phyloP scores from a whole-genome alignment of 2,888 invertebrate species.

The Odontothrips loti region DNA sequence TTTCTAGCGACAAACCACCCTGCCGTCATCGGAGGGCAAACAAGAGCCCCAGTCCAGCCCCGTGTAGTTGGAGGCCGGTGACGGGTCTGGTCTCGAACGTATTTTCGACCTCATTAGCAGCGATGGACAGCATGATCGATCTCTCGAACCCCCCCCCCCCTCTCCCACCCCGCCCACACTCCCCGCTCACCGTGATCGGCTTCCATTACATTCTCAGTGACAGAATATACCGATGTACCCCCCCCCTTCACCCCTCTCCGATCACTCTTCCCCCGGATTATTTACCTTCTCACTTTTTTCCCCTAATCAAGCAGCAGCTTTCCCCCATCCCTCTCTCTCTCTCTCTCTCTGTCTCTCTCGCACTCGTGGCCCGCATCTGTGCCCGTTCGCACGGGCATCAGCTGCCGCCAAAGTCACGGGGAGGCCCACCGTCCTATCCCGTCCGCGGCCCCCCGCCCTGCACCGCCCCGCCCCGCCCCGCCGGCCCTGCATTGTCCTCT shows the following conservation, averaged over 20 bases:
- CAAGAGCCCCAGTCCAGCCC: too few species aligned
- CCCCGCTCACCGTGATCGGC: background rate
- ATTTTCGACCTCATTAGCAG: background rate
- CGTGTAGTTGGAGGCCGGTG: too few species aligned
- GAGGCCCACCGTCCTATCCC: background rate
- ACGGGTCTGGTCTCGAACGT: background rate
- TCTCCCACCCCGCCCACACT: too few species aligned
- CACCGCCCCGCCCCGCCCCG: background rate
- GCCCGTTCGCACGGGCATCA: constrained; percentile 10
- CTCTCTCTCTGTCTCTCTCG: background rate
- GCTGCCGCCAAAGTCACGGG: background rate
- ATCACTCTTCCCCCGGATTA: background rate
- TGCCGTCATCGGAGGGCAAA: too few species aligned
- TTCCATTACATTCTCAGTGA: constrained; percentile 23
- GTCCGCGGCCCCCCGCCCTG: background rate
- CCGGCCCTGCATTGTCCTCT: background rate
- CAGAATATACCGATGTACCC: background rate
- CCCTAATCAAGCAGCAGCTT: constrained; percentile 11
- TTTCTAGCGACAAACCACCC: too few species aligned
- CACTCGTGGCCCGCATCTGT: background rate
- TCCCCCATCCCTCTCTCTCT: background rate
- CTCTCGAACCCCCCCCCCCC: background rate
- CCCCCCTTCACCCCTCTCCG: background rate
- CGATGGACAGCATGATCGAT: background rate
- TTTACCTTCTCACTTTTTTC: constrained; percentile 19